phyloP scores from a whole-genome alignment of 2,113 vertebrate genomes.

The Alectura lathami region DNA sequence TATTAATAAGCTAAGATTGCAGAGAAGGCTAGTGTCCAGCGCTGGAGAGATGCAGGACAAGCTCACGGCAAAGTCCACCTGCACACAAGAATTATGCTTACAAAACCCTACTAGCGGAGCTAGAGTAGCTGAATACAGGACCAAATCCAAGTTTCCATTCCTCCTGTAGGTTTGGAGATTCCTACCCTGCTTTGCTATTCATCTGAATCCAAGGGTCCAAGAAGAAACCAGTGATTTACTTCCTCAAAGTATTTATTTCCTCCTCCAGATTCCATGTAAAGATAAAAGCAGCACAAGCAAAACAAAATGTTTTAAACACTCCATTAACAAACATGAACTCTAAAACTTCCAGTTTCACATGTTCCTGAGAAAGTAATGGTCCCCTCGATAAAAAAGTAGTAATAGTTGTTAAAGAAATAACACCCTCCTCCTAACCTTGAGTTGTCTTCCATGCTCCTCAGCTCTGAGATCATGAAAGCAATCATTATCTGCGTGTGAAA shows the following conservation, averaged over 20 bases:
- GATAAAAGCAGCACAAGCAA: not conserved
- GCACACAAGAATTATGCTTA: not conserved
- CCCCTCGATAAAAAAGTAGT: not conserved
- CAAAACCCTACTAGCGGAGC: not conserved
- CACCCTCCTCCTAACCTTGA: fast-evolving
- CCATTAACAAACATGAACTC: not conserved
- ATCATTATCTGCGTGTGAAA: not conserved
- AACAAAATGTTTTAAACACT: not conserved
- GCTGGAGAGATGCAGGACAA: not conserved
- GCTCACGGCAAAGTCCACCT: not conserved
- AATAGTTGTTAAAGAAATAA: not conserved
- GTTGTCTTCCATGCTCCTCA: not conserved
- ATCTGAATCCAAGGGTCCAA: not conserved
- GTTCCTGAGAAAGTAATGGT: not conserved
- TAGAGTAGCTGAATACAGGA: not conserved
- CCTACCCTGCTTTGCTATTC: not conserved
- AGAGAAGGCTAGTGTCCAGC: not conserved
- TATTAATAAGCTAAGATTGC: fast-evolving
- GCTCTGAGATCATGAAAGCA: not conserved
- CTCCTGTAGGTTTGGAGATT: not conserved
- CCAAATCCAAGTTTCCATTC: not conserved
- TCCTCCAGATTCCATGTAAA: not conserved
- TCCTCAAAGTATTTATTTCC: constrained; percentile 1
- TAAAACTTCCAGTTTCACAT: not conserved
- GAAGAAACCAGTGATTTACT: not conserved